These are phyloP conservation scores for Marisa cornuarietis DNA, from an alignment of 1,140 invertebrate genomes.

Conservation along the genomic window DNA sequence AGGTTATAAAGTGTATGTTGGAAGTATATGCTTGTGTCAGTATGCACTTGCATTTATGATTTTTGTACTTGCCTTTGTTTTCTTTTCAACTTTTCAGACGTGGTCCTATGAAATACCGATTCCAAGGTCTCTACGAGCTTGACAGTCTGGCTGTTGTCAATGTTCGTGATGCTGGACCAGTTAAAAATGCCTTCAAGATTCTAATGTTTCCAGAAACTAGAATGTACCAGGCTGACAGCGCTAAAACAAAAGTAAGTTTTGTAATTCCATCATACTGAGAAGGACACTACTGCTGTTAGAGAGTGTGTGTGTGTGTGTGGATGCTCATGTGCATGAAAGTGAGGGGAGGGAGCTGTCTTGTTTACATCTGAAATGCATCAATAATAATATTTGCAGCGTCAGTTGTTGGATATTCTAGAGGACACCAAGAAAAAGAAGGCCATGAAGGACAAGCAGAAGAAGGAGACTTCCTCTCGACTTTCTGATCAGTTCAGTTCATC, in stretches of 20 bases:
- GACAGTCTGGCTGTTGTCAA: slow-evolving; percentile 94
- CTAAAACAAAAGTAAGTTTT: slow-evolving; percentile 75
- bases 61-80: background rate
- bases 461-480: slow-evolving; percentile 49
- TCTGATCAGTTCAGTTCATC: slow-evolving; percentile 39
- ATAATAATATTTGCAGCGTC: slow-evolving; percentile 73
- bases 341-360: background rate
- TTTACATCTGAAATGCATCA: background rate
- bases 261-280: background rate
- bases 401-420: slow-evolving; percentile 95
- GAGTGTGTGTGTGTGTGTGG: too few species aligned
- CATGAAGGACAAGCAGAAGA: slow-evolving; percentile 71
- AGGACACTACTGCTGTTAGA: background rate
- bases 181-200: slow-evolving; percentile 93
- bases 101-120: slow-evolving; percentile 86
- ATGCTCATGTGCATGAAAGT: background rate
- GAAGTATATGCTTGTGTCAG: too few species aligned
- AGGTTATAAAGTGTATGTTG: too few species aligned
- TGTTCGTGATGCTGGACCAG: slow-evolving; percentile 86
- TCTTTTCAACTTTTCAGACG: slow-evolving; percentile 65
- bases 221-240: slow-evolving; percentile 89
- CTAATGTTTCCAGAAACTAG: slow-evolving; percentile 93
- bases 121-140: slow-evolving; percentile 89
- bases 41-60: background rate
- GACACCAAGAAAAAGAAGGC: slow-evolving; percentile 81